Conservation (phyloP, 1,140 invertebrate species). For the Philotrypesis tridentata region DNA sequence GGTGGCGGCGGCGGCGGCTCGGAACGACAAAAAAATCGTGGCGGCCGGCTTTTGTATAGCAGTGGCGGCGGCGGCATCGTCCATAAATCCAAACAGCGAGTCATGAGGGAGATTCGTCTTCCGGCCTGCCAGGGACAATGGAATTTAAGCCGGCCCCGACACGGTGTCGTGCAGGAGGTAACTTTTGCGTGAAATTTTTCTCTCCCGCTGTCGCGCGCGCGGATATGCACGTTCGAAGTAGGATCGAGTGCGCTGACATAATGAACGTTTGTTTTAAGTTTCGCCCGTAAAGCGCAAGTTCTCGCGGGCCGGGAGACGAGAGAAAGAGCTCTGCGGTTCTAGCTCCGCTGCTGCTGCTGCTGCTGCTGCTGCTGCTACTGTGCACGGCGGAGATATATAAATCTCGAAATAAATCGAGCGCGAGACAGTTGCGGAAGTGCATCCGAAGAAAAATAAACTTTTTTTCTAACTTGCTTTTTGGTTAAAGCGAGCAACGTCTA, state of each 20-base stretch:
- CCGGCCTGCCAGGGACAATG: constrained; percentile 28
- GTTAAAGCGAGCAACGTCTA: neutral
- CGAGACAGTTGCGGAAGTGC: constrained; percentile 47
- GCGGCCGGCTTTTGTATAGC: constrained; percentile 7
- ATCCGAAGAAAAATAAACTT: constrained; percentile 57
- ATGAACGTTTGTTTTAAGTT: constrained; percentile 18
- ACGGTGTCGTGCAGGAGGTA: neutral
- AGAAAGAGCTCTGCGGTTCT: neutral
- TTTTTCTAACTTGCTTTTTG: neutral
- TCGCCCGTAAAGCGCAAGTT: constrained; percentile 22
- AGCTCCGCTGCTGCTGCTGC: too few relatives aligned
- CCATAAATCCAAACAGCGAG: constrained; percentile 35
- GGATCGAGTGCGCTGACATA: neutral
- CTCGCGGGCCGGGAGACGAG: neutral
- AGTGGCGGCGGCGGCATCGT: constrained; percentile 7
- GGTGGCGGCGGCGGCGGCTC: neutral
- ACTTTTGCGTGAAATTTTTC: constrained; percentile 2
- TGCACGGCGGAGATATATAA: constrained; percentile 5
- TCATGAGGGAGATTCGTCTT: constrained; percentile 21
- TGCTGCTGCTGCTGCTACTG: too few relatives aligned
- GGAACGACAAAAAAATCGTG: constrained; percentile 16
- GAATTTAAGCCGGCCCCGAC: constrained; percentile 29
- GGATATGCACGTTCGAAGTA: neutral
- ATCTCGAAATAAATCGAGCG: constrained; percentile 51
- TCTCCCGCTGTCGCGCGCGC: neutral